Evolutionary conservation across 2,113 vertebrate species (phyloP).

Genomic region (Epinephelus cyanopodus): DNA sequence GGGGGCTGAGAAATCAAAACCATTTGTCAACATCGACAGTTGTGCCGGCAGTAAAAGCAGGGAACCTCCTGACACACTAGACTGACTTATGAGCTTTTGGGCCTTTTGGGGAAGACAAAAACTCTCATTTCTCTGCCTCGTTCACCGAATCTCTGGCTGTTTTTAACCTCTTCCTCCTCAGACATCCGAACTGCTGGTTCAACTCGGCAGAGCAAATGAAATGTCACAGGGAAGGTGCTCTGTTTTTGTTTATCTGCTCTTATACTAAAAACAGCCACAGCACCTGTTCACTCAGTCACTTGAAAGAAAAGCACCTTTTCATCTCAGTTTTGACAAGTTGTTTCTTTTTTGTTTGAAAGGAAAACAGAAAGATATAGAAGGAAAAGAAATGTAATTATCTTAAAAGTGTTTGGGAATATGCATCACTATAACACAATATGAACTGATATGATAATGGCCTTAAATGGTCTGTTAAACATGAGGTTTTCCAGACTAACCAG

Average conservation of each 20-base stretch:
- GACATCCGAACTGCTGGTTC: not conserved
- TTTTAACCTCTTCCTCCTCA: constrained; percentile 32
- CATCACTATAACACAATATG: too few relatives aligned
- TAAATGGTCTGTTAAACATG: too few relatives aligned
- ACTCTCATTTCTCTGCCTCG: constrained; percentile 13
- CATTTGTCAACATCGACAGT: constrained; percentile 69
- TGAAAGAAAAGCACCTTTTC: not conserved
- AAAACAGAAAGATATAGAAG: not conserved
- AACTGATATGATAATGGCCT: too few relatives aligned
- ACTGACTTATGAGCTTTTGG: constrained; percentile 63
- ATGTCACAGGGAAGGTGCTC: constrained; percentile 2
- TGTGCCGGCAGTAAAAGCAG: constrained; percentile 53
- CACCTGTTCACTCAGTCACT: not conserved
- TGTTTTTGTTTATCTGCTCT: not conserved
- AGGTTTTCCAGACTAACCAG: too few relatives aligned
- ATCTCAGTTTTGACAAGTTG: not conserved
- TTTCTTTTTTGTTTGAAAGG: not conserved
- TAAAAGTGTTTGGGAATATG: too few relatives aligned
- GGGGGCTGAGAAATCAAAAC: constrained; percentile 55
- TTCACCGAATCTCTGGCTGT: constrained; percentile 10
- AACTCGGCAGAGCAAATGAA: constrained; percentile 2
- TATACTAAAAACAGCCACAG: not conserved
- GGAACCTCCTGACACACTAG: constrained; percentile 47
- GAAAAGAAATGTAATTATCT: too few relatives aligned
- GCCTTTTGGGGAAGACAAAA: constrained; percentile 49